Conservation (phyloP, 2,113 vertebrate species). For the Riparia riparia region DNA sequence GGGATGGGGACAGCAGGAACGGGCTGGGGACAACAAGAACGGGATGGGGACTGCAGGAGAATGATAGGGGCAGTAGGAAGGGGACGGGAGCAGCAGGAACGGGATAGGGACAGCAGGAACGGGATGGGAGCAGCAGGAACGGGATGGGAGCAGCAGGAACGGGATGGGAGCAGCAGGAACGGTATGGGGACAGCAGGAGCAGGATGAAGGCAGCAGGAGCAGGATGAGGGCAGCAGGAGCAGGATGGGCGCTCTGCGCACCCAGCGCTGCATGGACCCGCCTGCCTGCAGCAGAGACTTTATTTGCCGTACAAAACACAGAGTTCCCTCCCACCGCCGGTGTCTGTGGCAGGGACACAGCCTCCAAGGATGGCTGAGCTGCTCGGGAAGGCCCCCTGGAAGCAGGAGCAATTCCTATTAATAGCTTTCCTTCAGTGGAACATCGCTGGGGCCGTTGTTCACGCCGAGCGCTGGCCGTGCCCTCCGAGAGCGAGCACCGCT, state of each 20-base stretch:
- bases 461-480: not conserved
- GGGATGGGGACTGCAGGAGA: not conserved
- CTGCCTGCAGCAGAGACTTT: not conserved
- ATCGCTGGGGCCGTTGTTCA: accelerated
- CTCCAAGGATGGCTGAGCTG: not conserved
- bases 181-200: accelerated
- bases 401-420: not conserved
- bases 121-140: accelerated
- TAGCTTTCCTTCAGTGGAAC: not conserved
- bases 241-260: not conserved
- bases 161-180: accelerated
- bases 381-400: not conserved
- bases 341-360: not conserved
- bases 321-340: accelerated
- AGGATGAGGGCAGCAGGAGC: accelerated
- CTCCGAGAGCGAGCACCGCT: accelerated
- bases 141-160: accelerated
- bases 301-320: accelerated
- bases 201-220: accelerated
- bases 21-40: accelerated
- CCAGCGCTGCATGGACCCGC: not conserved
- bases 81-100: accelerated
- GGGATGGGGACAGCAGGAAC: accelerated
- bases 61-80: accelerated
- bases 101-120: accelerated